phyloP scores from a whole-genome alignment of 92 coral and sea anemone species.

The Zoanthus solanderi region DNA sequence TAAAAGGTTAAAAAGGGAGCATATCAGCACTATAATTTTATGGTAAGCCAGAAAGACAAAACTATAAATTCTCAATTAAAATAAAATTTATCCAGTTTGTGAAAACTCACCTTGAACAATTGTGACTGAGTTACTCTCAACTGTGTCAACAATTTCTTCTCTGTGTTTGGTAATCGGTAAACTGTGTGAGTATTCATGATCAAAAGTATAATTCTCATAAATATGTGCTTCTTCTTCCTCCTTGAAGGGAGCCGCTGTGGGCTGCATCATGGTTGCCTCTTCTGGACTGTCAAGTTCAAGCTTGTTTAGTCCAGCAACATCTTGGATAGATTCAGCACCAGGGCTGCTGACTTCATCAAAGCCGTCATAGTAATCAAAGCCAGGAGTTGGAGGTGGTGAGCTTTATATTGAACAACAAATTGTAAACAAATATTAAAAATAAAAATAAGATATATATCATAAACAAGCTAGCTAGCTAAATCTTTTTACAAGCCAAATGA shows the following conservation, averaged over 20 bases:
- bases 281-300: conserved; percentile 62
- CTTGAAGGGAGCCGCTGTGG: conserved; percentile 78
- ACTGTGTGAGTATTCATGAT: conserved; percentile 80
- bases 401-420: not conserved
- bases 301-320: conserved; percentile 72
- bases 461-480: no score
- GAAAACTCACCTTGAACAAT: conserved; percentile 83
- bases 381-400: conserved; percentile 39
- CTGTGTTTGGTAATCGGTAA: conserved; percentile 88
- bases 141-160: conserved; percentile 84
- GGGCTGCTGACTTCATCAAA: conserved; percentile 44
- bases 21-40: no score
- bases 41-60: no score
- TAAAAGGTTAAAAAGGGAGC: no score
- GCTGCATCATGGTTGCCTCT: conserved; percentile 38
- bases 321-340: conserved; percentile 68
- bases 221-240: conserved; percentile 91
- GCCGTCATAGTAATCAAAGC: conserved; percentile 50
- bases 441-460: no score
- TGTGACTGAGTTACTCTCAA: conserved; percentile 95
- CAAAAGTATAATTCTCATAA: conserved; percentile 90
- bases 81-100: not conserved
- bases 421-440: no score
- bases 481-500: no score
- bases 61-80: no score